A percentile compares a stretch with the other conserved stretches of the same genome.
Evolutionary conservation across 2,797 vertebrate species (phyloP).

Genomic region (Chiropotes sagulatus): DNA sequence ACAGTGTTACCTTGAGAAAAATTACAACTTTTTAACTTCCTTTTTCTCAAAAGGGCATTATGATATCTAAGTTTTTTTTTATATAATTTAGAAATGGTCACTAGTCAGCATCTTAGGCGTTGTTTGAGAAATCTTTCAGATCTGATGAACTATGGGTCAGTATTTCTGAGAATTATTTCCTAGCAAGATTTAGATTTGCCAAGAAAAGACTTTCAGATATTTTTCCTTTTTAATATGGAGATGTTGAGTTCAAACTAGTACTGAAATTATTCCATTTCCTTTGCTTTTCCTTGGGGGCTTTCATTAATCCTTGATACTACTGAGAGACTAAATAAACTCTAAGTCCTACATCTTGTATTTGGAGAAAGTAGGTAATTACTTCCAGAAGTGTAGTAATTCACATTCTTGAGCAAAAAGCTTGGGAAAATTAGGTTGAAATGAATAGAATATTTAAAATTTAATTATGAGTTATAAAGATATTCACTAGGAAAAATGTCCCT

Average conservation of each 20-base stretch:
- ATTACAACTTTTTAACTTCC: neutral
- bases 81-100: neutral
- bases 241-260: neutral
- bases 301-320: neutral
- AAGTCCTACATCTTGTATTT: slow-evolving; percentile 35
- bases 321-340: neutral
- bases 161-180: neutral
- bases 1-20: slow-evolving; percentile 9
- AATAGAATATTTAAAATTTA: slow-evolving; percentile 64
- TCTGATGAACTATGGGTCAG: neutral
- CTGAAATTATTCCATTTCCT: neutral
- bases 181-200: neutral
- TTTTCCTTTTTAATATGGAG: neutral
- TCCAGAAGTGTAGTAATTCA: slow-evolving; percentile 52
- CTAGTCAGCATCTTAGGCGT: neutral
- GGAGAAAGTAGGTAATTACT: slow-evolving; percentile 56
- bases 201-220: neutral
- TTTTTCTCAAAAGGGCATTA: neutral
- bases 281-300: neutral
- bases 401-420: slow-evolving; percentile 59
- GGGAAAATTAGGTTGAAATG: slow-evolving; percentile 52
- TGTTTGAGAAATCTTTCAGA: neutral
- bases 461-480: slow-evolving; percentile 60
- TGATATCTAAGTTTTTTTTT: neutral
- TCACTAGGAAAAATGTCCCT: slow-evolving; percentile 32